Base-by-base conservation (phyloP, 2,797 vertebrate genomes). In the Sarcoramphus papa region DNA sequence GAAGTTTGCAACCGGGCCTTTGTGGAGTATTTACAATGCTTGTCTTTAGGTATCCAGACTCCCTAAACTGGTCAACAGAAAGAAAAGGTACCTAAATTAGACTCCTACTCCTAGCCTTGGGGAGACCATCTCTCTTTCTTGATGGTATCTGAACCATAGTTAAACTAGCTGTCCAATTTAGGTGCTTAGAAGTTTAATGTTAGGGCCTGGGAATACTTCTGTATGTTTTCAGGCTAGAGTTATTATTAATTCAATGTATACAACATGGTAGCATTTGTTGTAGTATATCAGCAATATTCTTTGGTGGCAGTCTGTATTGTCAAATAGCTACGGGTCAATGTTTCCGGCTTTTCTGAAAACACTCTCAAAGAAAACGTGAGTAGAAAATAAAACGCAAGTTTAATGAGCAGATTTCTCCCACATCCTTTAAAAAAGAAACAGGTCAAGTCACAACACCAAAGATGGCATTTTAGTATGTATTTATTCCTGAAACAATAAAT, bases 361-460 rank as follows among this genome's bases (percentile, higher is more conserved):
- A 68, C 8, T 67, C 41, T 64, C 15, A 76, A 67, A 68, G 64
- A 85, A 92, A 92, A 89, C 3, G 1, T 67, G 50, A 90, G 20
- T 45, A 68, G 48, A 91, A 94, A 91, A 93, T 73, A 14, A 91
- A 77, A 91, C 89, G 21, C 43, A 85, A 85, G 43, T 91, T 86
- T 95, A 84, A 96, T 23, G 17, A 93, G 48, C n/a, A 84, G 57
- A 79, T 91, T 91, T 88, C 50, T 91, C 12, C 53, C 28, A 31
- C 22, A 41, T 53, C 30, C 31, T 88, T 96, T 83, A 63, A 47
- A 90, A 85, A 53, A 91, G 13, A 78, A 91, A 83, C 1, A 3
- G 14, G 31, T 78, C 27, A 67, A 84, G 33, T 88, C 64, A 72
- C 75, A 70, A 37, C 62, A 83, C n/a, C 70, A 85, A 92, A 81